Conservation (phyloP, 1,140 invertebrate genomes). For the Bombus cullumanus region DNA sequence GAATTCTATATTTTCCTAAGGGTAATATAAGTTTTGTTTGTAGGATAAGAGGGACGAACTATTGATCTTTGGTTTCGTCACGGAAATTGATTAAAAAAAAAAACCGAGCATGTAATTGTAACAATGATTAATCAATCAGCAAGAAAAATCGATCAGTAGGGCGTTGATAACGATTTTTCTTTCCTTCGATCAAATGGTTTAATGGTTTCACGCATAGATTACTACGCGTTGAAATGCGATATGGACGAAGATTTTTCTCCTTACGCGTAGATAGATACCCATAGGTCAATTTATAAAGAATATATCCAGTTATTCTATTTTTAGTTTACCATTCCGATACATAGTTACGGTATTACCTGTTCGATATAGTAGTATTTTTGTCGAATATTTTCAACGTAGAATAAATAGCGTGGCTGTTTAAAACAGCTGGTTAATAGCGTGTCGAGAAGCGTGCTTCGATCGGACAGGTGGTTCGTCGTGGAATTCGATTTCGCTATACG, state of each 20-base stretch:
- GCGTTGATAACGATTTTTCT: too few species aligned
- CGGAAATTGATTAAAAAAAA: rapidly evolving
- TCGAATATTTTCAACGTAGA: not conserved
- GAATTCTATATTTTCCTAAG: not conserved
- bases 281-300: not conserved
- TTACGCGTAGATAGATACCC: too few species aligned
- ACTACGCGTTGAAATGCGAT: too few species aligned
- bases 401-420: not conserved
- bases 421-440: slow-evolving; percentile 22
- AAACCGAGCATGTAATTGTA: not conserved
- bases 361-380: too few species aligned
- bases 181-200: too few species aligned
- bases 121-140: not conserved
- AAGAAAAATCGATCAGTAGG: too few species aligned
- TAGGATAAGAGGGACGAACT: not conserved
- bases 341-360: too few species aligned
- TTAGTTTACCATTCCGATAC: not conserved
- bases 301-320: not conserved
- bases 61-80: not conserved
- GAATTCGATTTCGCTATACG: slow-evolving; percentile 64
- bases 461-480: slow-evolving; percentile 19
- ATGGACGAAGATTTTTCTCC: too few species aligned
- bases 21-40: not conserved
- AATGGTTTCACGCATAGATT: too few species aligned
- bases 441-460: slow-evolving; percentile 3